Percentiles rank a stretch among this genome's conserved stretches.
Conservation (phyloP, 2,888 invertebrate genomes). For the Drosophila lacicola region DNA sequence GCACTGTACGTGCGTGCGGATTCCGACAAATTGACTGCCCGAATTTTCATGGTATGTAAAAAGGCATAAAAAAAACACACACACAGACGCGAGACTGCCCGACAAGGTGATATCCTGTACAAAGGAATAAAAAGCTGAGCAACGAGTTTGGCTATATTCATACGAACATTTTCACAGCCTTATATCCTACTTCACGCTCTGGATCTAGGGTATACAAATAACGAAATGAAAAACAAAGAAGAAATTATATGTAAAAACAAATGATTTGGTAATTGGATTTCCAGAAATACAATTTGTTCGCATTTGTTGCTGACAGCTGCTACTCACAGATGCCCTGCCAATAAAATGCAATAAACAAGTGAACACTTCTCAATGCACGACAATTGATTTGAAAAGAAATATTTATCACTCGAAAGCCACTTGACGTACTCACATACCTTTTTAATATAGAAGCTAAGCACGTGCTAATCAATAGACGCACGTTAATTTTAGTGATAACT, state of each 20-base stretch:
- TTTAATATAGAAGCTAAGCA: slow-evolving; percentile 1
- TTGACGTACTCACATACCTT: slow-evolving; percentile 23
- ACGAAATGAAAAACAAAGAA: slow-evolving; percentile 11
- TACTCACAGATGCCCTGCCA: slow-evolving; percentile 60
- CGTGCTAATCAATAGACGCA: slow-evolving; percentile 12
- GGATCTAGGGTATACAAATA: slow-evolving; percentile 12
- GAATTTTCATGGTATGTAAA: slow-evolving; percentile 3
- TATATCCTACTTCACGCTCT: not conserved
- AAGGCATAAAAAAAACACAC: not conserved
- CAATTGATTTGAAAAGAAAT: slow-evolving; percentile 46
- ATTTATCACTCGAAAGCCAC: slow-evolving; percentile 37
- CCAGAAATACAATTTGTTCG: slow-evolving; percentile 70
- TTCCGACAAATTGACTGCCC: slow-evolving; percentile 44
- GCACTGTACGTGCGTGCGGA: slow-evolving; percentile 69
- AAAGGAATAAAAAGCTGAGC: rapidly evolving
- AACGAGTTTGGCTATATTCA: not conserved
- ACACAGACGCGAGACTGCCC: too few relatives aligned
- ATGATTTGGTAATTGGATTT: slow-evolving; percentile 77
- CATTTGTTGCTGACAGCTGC: slow-evolving; percentile 70
- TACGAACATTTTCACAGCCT: not conserved
- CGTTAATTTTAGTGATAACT: not conserved
- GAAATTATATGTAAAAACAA: slow-evolving; percentile 59
- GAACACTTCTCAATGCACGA: slow-evolving; percentile 39
- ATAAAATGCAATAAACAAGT: slow-evolving; percentile 58
- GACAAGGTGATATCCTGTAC: slow-evolving; percentile 6